A percentile compares a stretch with the other conserved stretches of the same genome.
Conservation (phyloP, 2,888 invertebrate species). For the Sesamia inferens region DNA sequence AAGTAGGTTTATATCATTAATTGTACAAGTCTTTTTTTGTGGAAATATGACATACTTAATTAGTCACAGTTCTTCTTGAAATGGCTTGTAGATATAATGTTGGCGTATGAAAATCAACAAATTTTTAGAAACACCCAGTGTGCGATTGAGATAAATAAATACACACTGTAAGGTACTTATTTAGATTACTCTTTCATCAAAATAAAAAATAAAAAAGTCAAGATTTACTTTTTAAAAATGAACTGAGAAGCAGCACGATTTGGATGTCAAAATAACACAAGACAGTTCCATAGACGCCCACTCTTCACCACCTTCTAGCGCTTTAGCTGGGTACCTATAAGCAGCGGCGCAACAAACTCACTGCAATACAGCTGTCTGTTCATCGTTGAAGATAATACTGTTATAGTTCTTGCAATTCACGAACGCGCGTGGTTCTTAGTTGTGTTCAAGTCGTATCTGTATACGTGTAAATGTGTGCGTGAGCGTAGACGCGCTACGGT, state of each 20-base stretch:
- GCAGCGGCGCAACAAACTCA: too few relatives aligned
- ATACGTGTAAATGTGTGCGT: too few relatives aligned
- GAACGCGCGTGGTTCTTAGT: too few relatives aligned
- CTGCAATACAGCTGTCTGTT: too few relatives aligned
- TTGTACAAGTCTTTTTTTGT: too few relatives aligned
- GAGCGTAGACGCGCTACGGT: too few relatives aligned
- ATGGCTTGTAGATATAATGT: neutral
- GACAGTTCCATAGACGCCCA: neutral
- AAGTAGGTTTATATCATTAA: too few relatives aligned
- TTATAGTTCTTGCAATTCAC: too few relatives aligned
- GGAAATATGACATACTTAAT: constrained; percentile 2
- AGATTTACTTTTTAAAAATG: too few relatives aligned
- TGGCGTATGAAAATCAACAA: neutral
- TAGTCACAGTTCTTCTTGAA: neutral
- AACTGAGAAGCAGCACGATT: neutral
- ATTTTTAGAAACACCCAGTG: neutral
- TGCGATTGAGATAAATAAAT: neutral
- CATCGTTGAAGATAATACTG: neutral
- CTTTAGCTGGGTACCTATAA: neutral
- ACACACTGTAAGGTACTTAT: neutral
- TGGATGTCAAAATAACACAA: neutral
- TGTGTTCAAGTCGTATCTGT: too few relatives aligned
- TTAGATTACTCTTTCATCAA: neutral
- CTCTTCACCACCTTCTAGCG: neutral
- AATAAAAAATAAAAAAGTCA: too few relatives aligned